Conservation (phyloP, 2,888 invertebrate genomes). For the Morpho helenor region DNA sequence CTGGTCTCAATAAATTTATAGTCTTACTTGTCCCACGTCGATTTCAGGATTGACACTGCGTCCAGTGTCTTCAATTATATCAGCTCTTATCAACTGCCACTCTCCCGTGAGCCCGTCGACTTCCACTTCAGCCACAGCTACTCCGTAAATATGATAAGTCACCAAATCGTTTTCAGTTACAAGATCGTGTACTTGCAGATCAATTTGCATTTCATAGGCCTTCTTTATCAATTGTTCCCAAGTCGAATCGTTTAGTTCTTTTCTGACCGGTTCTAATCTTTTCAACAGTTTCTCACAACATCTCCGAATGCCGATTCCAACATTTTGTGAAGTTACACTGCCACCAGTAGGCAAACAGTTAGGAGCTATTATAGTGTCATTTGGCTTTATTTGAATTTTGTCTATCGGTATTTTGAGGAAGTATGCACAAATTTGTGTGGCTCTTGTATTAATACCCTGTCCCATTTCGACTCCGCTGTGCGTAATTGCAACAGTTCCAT, state of each 20-base stretch:
- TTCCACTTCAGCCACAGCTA: constrained; percentile 83
- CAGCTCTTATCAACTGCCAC: constrained; percentile 80
- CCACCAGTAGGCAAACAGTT: constrained; percentile 84
- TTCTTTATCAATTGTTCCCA: constrained; percentile 78
- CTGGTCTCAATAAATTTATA: not conserved
- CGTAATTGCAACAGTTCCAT: constrained; percentile 84
- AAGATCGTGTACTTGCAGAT: constrained; percentile 74
- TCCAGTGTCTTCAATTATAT: constrained; percentile 85
- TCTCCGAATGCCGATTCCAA: constrained; percentile 40
- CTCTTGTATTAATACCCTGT: constrained; percentile 88
- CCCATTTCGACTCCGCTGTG: constrained; percentile 89
- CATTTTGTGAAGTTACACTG: constrained; percentile 62
- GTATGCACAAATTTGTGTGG: constrained; percentile 82
- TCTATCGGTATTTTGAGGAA: constrained; percentile 82
- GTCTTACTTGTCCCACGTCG: constrained; percentile 83
- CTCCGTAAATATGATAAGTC: constrained; percentile 79
- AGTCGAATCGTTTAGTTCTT: constrained; percentile 60
- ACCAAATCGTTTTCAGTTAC: constrained; percentile 59
- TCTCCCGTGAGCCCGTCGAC: constrained; percentile 89
- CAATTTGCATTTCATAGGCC: constrained; percentile 69
- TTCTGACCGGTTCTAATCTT: constrained; percentile 58
- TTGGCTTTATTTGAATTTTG: constrained; percentile 82
- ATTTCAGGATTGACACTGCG: constrained; percentile 83
- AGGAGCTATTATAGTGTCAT: constrained; percentile 79
- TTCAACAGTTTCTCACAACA: constrained; percentile 40